Evolutionary conservation across 2,797 vertebrate species (phyloP).

Genomic region (Caiman crocodilus): DNA sequence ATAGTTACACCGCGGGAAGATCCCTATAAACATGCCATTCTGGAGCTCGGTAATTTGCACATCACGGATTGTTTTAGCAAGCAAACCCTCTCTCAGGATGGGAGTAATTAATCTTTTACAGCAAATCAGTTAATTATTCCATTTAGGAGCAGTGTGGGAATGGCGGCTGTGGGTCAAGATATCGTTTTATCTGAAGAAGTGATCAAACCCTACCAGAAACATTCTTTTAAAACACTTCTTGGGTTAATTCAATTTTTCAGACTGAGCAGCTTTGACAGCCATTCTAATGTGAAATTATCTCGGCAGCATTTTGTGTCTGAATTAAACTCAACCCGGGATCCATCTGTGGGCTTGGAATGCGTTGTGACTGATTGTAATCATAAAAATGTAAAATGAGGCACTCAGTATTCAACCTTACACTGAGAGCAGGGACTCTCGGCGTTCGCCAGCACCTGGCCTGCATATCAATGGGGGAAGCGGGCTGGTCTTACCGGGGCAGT

Average conservation of each 20-base stretch:
- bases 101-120: not conserved
- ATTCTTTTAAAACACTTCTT: not conserved
- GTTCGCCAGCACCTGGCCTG: not conserved
- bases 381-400: not conserved
- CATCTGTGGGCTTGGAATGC: not conserved
- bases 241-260: not conserved
- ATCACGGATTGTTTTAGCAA: conserved; percentile 19
- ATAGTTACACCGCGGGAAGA: not conserved
- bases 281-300: not conserved
- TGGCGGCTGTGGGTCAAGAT: not conserved
- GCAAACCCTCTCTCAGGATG: not conserved
- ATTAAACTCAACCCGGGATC: not conserved
- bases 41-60: not conserved
- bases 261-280: not conserved
- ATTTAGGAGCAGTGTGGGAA: not conserved
- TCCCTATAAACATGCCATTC: not conserved
- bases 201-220: not conserved
- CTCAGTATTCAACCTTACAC: not conserved
- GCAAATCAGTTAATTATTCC: conserved; percentile 6
- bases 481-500: not conserved
- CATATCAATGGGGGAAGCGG: fast-evolving
- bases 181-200: not conserved
- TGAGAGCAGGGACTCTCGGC: not conserved
- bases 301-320: not conserved
- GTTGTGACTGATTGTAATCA: not conserved